phyloP scores from a whole-genome alignment of 2,888 invertebrate genomes.

The Pardosa pseudoannulata region DNA sequence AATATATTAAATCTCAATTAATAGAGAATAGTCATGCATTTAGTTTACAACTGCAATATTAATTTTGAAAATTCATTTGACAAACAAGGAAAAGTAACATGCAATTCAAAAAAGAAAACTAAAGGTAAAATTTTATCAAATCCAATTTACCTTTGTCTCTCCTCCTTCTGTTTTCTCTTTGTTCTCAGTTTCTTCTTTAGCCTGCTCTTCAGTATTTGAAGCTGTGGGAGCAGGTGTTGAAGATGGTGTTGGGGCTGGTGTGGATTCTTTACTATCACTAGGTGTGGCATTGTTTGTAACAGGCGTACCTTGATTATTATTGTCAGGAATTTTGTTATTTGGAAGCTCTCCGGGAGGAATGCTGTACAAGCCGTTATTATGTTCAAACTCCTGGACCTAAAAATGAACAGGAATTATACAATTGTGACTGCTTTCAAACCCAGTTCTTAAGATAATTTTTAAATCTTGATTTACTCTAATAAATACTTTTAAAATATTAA shows the following conservation, averaged over 20 bases:
- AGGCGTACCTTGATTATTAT: constrained; percentile 22
- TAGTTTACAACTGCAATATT: no score
- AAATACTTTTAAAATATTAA: no score
- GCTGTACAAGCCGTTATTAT: constrained; percentile 97
- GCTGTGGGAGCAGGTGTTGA: constrained; percentile 69
- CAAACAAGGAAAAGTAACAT: no score
- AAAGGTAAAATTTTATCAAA: no score
- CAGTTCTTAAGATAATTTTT: no score
- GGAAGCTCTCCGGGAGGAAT: constrained; percentile 83
- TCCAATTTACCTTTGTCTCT: no score
- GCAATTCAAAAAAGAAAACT: no score
- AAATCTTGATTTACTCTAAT: no score
- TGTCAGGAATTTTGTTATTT: constrained; percentile 16
- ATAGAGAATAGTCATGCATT: no score
- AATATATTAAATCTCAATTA: no score
- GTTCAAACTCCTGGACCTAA: constrained; percentile 97
- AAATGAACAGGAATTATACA: background rate
- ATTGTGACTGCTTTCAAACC: no score
- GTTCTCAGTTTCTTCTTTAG: constrained; percentile 67
- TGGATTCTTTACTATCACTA: constrained; percentile 73
- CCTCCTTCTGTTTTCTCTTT: constrained; percentile 75
- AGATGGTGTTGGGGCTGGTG: constrained; percentile 71
- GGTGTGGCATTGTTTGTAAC: constrained; percentile 65
- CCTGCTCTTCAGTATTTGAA: constrained; percentile 17
- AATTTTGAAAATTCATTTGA: no score